Evolutionary conservation across 2,113 vertebrate genomes (phyloP).

Genomic region (Otis tarda): DNA sequence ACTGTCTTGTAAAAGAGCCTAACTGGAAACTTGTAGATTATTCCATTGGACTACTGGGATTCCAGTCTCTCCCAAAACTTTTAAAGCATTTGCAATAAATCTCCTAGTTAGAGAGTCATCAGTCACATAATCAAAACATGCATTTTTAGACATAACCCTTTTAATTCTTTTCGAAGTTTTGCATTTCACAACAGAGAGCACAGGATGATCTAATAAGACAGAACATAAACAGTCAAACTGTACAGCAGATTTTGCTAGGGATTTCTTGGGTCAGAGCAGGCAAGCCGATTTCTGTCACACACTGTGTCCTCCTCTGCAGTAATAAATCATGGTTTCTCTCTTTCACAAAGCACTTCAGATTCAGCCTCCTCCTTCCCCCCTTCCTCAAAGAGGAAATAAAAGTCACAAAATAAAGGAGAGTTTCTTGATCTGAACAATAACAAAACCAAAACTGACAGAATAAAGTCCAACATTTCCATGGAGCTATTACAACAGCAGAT

Average conservation of each 20-base stretch:
- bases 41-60: background rate
- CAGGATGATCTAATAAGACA: background rate
- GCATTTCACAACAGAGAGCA: background rate
- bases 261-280: background rate
- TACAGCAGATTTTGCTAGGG: background rate
- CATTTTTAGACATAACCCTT: slow-evolving; percentile 12
- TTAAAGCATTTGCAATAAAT: background rate
- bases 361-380: rapidly evolving
- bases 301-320: background rate
- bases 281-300: background rate
- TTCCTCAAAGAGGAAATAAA: background rate
- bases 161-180: background rate
- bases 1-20: background rate
- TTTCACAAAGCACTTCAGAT: background rate
- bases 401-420: background rate
- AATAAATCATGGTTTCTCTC: background rate
- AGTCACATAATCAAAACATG: background rate
- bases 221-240: background rate
- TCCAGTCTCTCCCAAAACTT: background rate
- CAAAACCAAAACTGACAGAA: background rate
- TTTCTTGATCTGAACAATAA: background rate
- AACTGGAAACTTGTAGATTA: background rate
- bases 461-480: background rate
- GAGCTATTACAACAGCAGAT: background rate
- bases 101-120: background rate